Evolutionary conservation across 2,113 vertebrate genomes (phyloP), one percentile per base, ranked within the genome.

Genomic region (Ancistrus triradiatus): DNA sequence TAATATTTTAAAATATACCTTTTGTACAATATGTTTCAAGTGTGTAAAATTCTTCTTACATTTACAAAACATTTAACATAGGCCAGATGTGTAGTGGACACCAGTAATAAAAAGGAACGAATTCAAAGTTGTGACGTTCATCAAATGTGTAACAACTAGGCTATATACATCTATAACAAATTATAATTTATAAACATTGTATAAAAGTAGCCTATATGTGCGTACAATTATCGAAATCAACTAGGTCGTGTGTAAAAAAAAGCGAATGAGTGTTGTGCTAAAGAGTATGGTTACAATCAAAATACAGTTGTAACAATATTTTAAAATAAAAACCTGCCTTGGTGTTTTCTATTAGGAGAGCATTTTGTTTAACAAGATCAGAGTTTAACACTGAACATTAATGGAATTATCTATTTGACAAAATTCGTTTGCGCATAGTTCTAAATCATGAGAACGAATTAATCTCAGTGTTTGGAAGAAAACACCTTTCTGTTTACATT

Each of bases 1-100:
- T 95, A 98, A 97, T 97, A 95, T 92, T 60, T 92, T 92, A 95
- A 97, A 97, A 98, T 97, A 97, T 91, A 97, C 89, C 93, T 96
- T 31, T 96, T 92, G 92, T 96, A 95, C 95, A 97, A 93, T 96
- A 93, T 92, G 95, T 92, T 93, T 92, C 60, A 94, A 88, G 67
- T 96, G n/a, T n/a, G n/a, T n/a, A n/a, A n/a, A 96, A 94, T 91
- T 92, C 85, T 81, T 63, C 83, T 90, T 85, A 88, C 89, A 80
- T 85, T 96, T 93, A 95, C 90, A 95, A 92, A 94, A 88, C 84
- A 80, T 78, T 81, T 72, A 86, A 89, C 84, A 78, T 83, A 87
- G 33, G 4, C 25, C 33, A 38, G 9, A 38, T 22, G 22, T 3
- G 31, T 9, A 28, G 6, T 58, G n/a, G 43, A 37, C 59, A 25